Conservation (phyloP, 2,113 vertebrate species). For the Ailurus styani region DNA sequence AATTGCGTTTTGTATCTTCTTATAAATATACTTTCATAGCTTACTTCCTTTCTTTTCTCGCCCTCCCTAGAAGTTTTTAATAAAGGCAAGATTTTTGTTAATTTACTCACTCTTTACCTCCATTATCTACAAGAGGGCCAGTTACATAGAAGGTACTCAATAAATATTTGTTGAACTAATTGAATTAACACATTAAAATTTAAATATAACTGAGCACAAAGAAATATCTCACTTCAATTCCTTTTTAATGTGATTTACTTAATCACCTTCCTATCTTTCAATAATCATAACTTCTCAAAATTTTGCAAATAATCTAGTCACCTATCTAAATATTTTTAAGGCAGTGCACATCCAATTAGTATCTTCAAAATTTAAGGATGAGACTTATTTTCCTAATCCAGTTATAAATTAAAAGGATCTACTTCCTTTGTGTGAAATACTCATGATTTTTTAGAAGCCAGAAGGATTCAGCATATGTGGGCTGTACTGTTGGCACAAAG, state of each 20-base stretch:
- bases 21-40: not conserved
- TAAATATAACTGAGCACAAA: constrained; percentile 20
- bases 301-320: not conserved
- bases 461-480: constrained; percentile 42
- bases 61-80: not conserved
- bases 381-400: not conserved
- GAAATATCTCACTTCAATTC: not conserved
- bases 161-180: not conserved
- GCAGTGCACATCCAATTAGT: not conserved
- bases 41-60: not conserved
- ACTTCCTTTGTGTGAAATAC: constrained; percentile 6
- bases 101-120: not conserved
- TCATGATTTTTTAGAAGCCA: constrained; percentile 16
- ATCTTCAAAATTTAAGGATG: not conserved
- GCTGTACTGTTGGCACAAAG: constrained; percentile 38
- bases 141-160: not conserved
- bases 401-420: not conserved
- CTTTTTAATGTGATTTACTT: not conserved
- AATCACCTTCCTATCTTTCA: not conserved
- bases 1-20: not conserved
- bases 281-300: not conserved
- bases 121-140: not conserved
- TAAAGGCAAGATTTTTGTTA: not conserved
- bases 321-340: constrained; percentile 5
- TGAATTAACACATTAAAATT: constrained; percentile 16